phyloP scores from a whole-genome alignment of 2,797 vertebrate genomes.

The Cirrhinus mrigala region DNA sequence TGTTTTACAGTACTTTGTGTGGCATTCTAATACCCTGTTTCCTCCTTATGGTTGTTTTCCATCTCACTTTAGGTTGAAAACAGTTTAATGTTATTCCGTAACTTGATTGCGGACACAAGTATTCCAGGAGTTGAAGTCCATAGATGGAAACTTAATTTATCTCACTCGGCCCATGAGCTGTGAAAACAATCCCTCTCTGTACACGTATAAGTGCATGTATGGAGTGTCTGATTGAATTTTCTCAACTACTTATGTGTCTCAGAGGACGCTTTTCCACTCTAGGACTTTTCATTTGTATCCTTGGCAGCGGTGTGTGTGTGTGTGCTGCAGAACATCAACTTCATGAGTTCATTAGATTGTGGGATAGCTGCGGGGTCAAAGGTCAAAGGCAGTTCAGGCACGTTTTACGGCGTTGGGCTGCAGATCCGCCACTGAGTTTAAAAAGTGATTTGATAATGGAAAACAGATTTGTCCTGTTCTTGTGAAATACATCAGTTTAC shows the following conservation, averaged over 20 bases:
- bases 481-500: neutral
- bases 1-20: too few relatives aligned
- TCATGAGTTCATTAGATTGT: conserved; percentile 34
- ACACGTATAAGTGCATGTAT: conserved; percentile 24
- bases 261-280: conserved; percentile 41
- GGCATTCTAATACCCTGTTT: neutral
- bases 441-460: neutral
- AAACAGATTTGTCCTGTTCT: neutral
- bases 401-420: neutral
- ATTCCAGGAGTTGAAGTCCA: conserved; percentile 5
- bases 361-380: conserved; percentile 5
- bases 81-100: conserved; percentile 19
- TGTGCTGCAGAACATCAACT: conserved; percentile 20
- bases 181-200: conserved; percentile 30
- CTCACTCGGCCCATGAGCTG: conserved; percentile 22
- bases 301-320: conserved; percentile 28
- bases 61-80: neutral
- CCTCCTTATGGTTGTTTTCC: neutral
- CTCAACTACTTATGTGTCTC: conserved; percentile 37
- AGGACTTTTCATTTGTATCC: conserved; percentile 55
- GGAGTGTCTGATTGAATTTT: conserved; percentile 32
- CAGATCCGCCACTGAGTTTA: neutral
- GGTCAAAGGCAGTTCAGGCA: conserved; percentile 34
- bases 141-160: conserved; percentile 13
- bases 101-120: conserved; percentile 22